Base-by-base conservation (phyloP, 2,888 invertebrate genomes). In the Julus scanicus region DNA sequence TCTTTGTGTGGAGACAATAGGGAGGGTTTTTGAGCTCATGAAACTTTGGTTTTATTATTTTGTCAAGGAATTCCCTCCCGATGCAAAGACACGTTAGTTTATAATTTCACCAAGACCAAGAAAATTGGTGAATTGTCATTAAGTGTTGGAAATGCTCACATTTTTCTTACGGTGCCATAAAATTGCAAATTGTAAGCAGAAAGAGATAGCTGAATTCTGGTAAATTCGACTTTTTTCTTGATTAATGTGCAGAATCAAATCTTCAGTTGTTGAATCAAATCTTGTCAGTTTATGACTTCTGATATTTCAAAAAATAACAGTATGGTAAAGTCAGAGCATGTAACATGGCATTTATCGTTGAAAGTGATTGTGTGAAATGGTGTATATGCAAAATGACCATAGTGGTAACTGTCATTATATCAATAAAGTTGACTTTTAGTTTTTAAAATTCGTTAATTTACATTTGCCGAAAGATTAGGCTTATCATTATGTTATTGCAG, bases 161-260 rank as follows among this genome's bases (percentile, higher is more conserved):
- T 80, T 80, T 80, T 80, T 80, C 80, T 80, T 80, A 63, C 5
- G 13, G 37, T 80, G 80, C 80, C 37, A 39, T 80, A 80, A 80
- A 80, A 37, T 29, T 80, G 80, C 80, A 80, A n/a, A 4, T 57
- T n/a, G 63, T 5, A 29, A 1, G 44, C 5, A 44, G 44, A 44
- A 29, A 57, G 57, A 4, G 57, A 57, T 3, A n/a, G 63, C 20
- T 71, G 20, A 71, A 20, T 71, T 71, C 20, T 9, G 5, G 20
- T 6, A 63, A 63, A n/a, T n/a, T n/a, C 2, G n/a, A 63, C 2
- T 63, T n/a, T 6, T 44, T 63, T 63, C n/a, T n/a, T 6, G 63
- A n/a, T 63, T 63, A 20, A 20, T 63, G 20, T 8, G 13, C 29
- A 80, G 37, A 80, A 37, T 80, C 37, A 80, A 39, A 80, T 37